Evolutionary conservation across 2,113 vertebrate species (phyloP), one percentile per base, ranked within the genome.

Genomic region (Perca fluviatilis): DNA sequence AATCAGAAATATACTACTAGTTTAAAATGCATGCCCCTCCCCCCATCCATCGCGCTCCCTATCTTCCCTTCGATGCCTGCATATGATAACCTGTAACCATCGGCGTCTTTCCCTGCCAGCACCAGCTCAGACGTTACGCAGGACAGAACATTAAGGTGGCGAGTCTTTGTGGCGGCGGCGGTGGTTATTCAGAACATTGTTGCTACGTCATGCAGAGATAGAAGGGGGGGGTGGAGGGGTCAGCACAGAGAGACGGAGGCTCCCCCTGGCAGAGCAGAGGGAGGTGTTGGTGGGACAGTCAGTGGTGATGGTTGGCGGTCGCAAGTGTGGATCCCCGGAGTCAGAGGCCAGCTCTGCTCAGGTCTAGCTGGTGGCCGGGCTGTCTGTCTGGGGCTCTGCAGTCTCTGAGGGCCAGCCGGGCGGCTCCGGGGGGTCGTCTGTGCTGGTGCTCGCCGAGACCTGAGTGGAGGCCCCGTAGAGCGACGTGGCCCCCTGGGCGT

Each of bases 371-470:
- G 96, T 87, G 87, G 95, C 92, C 0, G 95, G 96, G 94, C 93
- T 96, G 88, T 97, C 97, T 92, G 96, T 92, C 84, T 95, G 95
- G 87, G 95, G 63, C 71, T 94, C 95, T 68, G 86, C 79, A 8
- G 97, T 96, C 89, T 97, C 96, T 64, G 93, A 86, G 83, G 83
- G 64, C 57, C 94, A 83, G 43, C 92, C 87, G 1, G 94, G 91
- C 58, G 91, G 96, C 84, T 88, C 95, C 0, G 90, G 68, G 30
- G 96, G 90, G 93, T 96, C 97, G 10, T 93, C 94, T 91, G 96
- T 96, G 96, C 97, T 97, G 96, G 96, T 97, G 94, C 97, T 97
- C 6, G 97, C 97, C 58, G 97, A 97, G 91, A 98, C 97, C 92
- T 97, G 97, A 91, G 96, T 94, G 4, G 97, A 96, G 88, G 95